Conservation (phyloP, 2,888 invertebrate genomes). For the Electrophaes corylata region DNA sequence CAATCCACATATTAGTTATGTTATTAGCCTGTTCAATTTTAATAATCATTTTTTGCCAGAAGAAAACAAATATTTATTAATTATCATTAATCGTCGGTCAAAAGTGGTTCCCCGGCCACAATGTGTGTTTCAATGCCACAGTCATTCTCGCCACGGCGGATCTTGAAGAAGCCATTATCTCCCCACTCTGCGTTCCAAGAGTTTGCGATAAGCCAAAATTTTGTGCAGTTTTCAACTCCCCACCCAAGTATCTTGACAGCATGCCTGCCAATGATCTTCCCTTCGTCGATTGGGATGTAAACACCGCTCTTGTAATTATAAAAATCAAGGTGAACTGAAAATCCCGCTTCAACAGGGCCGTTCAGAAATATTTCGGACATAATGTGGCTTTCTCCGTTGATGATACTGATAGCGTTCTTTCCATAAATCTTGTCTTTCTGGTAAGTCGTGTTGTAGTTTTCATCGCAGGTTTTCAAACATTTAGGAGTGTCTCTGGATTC, state of each 20-base stretch:
- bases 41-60: too few species aligned
- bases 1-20: too few species aligned
- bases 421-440: constrained; percentile 74
- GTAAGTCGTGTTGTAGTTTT: constrained; percentile 78
- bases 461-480: constrained; percentile 9
- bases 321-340: constrained; percentile 21
- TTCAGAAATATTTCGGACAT: constrained; percentile 87
- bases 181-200: constrained; percentile 95
- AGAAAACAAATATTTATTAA: too few species aligned
- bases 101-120: constrained; percentile 9
- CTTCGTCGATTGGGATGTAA: constrained; percentile 18
- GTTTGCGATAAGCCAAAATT: constrained; percentile 93
- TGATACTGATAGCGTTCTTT: background rate
- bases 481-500: background rate
- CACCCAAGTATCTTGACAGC: constrained; percentile 86
- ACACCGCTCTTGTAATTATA: constrained; percentile 27
- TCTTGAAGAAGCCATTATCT: constrained; percentile 90
- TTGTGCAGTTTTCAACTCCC: constrained; percentile 87
- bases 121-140: background rate
- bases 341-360: constrained; percentile 84
- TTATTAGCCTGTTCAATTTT: too few species aligned
- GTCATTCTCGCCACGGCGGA: constrained; percentile 50
- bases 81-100: too few species aligned
- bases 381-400: constrained; percentile 48
- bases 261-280: constrained; percentile 1